Percentiles rank a stretch among this genome's conserved stretches.
phyloP scores from a whole-genome alignment of 2,888 invertebrate species.

The Dascillus cervinus region DNA sequence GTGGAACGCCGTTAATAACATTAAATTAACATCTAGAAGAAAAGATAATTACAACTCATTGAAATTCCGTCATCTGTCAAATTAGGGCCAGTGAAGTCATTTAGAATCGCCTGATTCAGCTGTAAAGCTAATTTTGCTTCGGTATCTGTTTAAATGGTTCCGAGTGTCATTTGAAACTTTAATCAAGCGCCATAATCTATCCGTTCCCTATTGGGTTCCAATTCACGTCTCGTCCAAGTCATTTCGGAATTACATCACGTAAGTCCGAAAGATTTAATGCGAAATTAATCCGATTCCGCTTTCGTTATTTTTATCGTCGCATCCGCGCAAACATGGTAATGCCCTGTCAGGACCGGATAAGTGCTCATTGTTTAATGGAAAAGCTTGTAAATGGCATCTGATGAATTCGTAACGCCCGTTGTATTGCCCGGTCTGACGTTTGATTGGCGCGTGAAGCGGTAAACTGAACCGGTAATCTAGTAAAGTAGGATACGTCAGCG shows the following conservation, averaged over 20 bases:
- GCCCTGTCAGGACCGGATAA: slow-evolving; percentile 17
- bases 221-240: no score
- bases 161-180: slow-evolving; percentile 9
- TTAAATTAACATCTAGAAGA: no score
- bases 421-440: slow-evolving; percentile 15
- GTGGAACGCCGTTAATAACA: no score
- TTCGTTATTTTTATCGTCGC: not conserved
- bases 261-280: not conserved
- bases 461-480: slow-evolving; percentile 11
- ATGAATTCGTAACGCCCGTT: slow-evolving; percentile 23
- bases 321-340: no score
- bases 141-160: no score
- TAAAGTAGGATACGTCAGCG: slow-evolving; percentile 9
- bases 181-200: slow-evolving; percentile 8
- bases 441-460: slow-evolving; percentile 19
- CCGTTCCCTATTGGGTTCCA: slow-evolving; percentile 7
- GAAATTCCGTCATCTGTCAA: no score
- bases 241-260: no score
- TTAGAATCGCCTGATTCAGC: no score
- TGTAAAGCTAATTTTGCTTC: no score
- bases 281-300: not conserved
- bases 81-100: no score
- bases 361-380: slow-evolving; percentile 17
- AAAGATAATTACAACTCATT: no score
- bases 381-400: slow-evolving; percentile 23